These are phyloP conservation scores for Hemicentrotus pulcherrimus DNA, from an alignment of 35 echinoderm and acorn worm genomes.

Conservation along the genomic window DNA sequence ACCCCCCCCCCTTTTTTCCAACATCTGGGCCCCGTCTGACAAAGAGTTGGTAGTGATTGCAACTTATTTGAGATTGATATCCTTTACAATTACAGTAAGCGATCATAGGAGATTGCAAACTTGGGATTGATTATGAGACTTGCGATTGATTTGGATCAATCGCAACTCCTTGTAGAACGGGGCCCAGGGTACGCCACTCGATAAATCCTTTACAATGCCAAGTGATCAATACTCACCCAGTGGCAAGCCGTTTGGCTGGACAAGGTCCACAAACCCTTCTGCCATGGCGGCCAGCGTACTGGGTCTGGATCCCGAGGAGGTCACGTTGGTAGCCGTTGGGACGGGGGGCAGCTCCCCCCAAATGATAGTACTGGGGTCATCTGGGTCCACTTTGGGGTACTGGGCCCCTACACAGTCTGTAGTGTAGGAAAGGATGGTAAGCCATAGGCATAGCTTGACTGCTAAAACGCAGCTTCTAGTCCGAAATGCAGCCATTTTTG, in stretches of 20 bases:
- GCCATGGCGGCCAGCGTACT: not conserved
- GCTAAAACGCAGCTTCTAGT: not conserved
- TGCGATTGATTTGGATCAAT: too few relatives aligned
- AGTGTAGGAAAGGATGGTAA: not conserved
- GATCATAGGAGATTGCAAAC: too few relatives aligned
- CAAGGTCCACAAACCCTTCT: conserved; percentile 24
- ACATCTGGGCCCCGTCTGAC: too few relatives aligned
- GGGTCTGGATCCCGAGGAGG: not conserved
- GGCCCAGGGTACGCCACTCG: too few relatives aligned
- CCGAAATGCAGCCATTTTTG: conserved; percentile 33
- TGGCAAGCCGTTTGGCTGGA: conserved; percentile 15
- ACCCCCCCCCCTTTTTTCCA: too few relatives aligned
- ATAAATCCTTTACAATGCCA: too few relatives aligned
- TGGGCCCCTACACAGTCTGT: not conserved
- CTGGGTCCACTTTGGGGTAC: not conserved
- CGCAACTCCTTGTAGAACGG: too few relatives aligned
- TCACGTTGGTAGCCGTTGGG: not conserved
- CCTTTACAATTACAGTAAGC: too few relatives aligned
- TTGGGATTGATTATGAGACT: too few relatives aligned
- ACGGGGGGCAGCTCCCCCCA: conserved; percentile 40
- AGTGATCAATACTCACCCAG: not conserved
- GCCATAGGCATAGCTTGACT: not conserved
- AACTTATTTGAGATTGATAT: too few relatives aligned
- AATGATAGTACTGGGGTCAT: not conserved
- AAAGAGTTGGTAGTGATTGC: too few relatives aligned